These are phyloP conservation scores for Epinephelus moara DNA, from an alignment of 2,113 vertebrate genomes.

Conservation along the genomic window DNA sequence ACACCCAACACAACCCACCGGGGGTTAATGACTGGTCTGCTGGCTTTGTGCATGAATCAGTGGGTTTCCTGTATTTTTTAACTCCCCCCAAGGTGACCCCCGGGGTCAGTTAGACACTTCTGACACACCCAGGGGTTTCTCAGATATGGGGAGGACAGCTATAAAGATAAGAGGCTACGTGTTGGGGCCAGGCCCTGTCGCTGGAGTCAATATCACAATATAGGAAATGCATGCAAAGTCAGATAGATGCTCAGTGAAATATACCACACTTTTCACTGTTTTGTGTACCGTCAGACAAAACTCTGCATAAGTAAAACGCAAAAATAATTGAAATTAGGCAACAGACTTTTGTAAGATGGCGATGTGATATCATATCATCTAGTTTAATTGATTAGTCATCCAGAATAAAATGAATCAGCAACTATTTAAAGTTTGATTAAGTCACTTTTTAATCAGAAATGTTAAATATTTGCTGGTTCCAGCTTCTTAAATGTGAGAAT, in stretches of 20 bases:
- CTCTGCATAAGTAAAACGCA: no score
- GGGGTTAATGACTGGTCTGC: slow-evolving; percentile 73
- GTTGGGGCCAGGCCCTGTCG: not conserved
- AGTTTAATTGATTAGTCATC: not conserved
- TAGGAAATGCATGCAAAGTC: not conserved
- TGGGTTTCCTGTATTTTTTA: slow-evolving; percentile 52
- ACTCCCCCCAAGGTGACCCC: slow-evolving; percentile 24
- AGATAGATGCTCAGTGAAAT: not conserved
- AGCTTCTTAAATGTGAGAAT: not conserved
- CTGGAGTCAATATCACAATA: not conserved
- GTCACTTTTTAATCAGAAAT: not conserved
- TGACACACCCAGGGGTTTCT: slow-evolving; percentile 47
- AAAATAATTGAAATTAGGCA: not conserved
- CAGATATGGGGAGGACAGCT: slow-evolving; percentile 11
- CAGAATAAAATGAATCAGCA: not conserved
- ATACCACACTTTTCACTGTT: not conserved
- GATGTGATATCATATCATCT: not conserved
- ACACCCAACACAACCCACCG: slow-evolving; percentile 59
- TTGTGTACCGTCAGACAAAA: not conserved
- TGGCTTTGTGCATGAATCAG: slow-evolving; percentile 64
- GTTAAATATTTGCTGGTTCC: not conserved
- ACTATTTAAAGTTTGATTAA: not conserved
- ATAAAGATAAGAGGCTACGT: slow-evolving; percentile 31
- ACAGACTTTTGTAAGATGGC: not conserved
- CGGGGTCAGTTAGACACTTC: slow-evolving; percentile 18